Percentiles rank a stretch among this genome's conserved stretches.
Conservation (phyloP, 2,888 invertebrate species). For the Leptura quadrifasciata region DNA sequence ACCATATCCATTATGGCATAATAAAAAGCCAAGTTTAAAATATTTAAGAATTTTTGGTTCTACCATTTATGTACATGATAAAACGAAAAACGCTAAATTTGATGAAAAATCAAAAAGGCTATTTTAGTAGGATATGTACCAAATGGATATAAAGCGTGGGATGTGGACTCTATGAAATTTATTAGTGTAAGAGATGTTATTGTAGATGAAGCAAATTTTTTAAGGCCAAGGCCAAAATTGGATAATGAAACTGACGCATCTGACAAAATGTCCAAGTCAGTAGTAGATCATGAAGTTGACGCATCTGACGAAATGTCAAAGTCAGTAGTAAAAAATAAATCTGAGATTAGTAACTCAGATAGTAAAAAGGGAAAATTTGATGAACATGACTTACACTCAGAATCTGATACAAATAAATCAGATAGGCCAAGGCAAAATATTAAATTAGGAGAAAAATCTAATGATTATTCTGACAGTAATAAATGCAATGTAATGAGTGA, state of each 20-base stretch:
- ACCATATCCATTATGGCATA: neutral
- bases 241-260: neutral
- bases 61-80: neutral
- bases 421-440: no score
- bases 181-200: neutral
- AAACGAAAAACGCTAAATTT: neutral
- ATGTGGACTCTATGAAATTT: neutral
- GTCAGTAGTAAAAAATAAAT: neutral
- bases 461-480: no score
- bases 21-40: neutral
- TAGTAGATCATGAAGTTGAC: no score
- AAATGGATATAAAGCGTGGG: neutral
- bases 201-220: neutral
- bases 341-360: neutral
- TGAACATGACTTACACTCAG: neutral
- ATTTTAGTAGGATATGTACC: neutral
- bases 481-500: no score
- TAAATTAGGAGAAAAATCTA: no score
- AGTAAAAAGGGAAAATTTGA: neutral
- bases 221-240: neutral
- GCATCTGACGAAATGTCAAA: no score
- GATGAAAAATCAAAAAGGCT: neutral
- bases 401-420: no score
- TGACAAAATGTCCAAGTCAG: neutral
- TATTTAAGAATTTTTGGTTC: neutral